Evolutionary conservation across 2,888 invertebrate genomes (phyloP).

Genomic region (Dysmachus trigonus): DNA sequence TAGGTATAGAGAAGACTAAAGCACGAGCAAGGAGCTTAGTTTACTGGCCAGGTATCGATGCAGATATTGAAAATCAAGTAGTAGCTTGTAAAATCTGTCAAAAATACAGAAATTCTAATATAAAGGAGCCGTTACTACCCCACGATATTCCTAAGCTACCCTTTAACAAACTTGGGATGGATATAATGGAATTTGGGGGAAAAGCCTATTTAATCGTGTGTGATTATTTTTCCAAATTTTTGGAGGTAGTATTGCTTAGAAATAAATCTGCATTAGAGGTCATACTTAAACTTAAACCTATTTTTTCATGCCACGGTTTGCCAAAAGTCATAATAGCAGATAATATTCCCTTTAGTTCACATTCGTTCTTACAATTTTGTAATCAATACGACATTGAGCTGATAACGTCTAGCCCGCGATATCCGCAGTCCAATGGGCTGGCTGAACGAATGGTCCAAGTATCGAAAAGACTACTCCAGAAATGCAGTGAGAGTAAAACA

Average conservation of each 20-base stretch:
- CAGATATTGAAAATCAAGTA: constrained; percentile 45
- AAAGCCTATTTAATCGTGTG: constrained; percentile 52
- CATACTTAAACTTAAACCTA: not conserved
- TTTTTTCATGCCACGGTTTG: too few species aligned
- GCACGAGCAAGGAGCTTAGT: constrained; percentile 46
- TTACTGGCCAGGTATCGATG: constrained; percentile 50
- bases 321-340: too few species aligned
- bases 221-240: constrained; percentile 52
- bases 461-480: too few species aligned
- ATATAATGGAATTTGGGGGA: constrained; percentile 52
- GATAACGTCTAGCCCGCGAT: too few species aligned
- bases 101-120: constrained; percentile 38
- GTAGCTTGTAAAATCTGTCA: constrained; percentile 50
- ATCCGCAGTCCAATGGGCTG: too few species aligned
- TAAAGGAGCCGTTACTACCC: constrained; percentile 48
- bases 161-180: constrained; percentile 55
- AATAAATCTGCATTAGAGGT: constrained; percentile 41
- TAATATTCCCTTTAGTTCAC: too few species aligned
- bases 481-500: too few species aligned
- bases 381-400: too few species aligned
- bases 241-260: constrained; percentile 48
- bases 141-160: constrained; percentile 54
- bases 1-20: too few species aligned
- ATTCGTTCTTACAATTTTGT: too few species aligned
- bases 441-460: too few species aligned